These are phyloP conservation scores for Drosophila bunnanda DNA, from an alignment of 2,888 invertebrate species.

Conservation along the genomic window DNA sequence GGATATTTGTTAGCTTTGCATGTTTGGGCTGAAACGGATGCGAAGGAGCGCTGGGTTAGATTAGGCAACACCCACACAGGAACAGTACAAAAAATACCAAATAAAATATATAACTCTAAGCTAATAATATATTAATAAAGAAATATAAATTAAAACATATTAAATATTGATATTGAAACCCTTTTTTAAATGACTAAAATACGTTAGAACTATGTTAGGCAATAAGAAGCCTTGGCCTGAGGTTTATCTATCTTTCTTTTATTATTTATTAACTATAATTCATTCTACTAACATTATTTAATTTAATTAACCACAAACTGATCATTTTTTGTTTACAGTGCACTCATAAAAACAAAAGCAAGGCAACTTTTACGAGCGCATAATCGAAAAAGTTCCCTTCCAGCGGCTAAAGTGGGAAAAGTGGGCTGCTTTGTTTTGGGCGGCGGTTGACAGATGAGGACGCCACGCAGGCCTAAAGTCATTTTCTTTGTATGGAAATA, in stretches of 20 bases:
- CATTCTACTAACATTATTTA: too few relatives aligned
- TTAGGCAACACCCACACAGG: slow-evolving; percentile 30
- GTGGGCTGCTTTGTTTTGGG: slow-evolving; percentile 6
- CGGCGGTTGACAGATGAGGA: slow-evolving; percentile 22
- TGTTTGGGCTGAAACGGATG: slow-evolving; percentile 8
- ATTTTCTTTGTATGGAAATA: slow-evolving; percentile 32
- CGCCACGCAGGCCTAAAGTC: slow-evolving; percentile 52
- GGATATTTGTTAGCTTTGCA: slow-evolving; percentile 52
- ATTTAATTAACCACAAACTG: rapidly evolving
- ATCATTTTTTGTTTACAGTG: slow-evolving; percentile 3
- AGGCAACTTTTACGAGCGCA: slow-evolving; percentile 76
- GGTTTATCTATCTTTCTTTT: too few relatives aligned
- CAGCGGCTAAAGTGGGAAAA: slow-evolving; percentile 4
- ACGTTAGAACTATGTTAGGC: too few relatives aligned
- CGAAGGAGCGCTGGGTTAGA: slow-evolving; percentile 5
- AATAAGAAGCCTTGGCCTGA: background rate
- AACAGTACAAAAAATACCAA: background rate
- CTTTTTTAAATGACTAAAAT: background rate
- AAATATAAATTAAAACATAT: background rate
- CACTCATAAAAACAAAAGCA: slow-evolving; percentile 51
- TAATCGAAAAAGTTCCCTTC: slow-evolving; percentile 74
- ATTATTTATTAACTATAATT: too few relatives aligned
- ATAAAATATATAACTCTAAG: background rate
- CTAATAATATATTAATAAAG: background rate
- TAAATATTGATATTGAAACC: background rate